A percentile compares a stretch with the other conserved stretches of the same genome.
These are phyloP conservation scores for Crocodylus rhombifer DNA, from an alignment of 2,797 vertebrate species.

Conservation along the genomic window DNA sequence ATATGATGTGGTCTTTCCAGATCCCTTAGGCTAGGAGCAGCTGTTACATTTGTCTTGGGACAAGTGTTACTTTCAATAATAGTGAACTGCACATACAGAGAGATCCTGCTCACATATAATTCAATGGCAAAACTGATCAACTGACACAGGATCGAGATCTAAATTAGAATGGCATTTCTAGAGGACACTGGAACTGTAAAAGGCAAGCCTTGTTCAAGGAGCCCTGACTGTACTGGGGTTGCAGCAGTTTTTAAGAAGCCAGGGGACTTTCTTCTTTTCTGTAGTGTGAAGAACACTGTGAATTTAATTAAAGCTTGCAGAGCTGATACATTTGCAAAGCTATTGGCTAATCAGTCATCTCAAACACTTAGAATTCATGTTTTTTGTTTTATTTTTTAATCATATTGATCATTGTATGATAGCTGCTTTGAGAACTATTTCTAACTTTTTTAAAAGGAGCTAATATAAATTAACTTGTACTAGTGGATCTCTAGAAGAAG, in stretches of 20 bases:
- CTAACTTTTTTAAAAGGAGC: slow-evolving; percentile 40
- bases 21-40: neutral
- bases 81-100: no score
- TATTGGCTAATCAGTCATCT: neutral
- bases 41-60: neutral
- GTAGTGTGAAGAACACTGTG: no score
- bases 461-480: slow-evolving; percentile 49
- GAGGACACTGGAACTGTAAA: neutral
- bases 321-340: neutral
- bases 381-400: neutral
- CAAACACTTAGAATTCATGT: neutral
- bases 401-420: slow-evolving; percentile 28
- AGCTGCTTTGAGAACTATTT: slow-evolving; percentile 62
- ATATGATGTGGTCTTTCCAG: neutral
- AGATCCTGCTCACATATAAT: neutral
- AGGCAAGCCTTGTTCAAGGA: neutral
- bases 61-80: no score
- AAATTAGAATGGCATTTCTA: neutral
- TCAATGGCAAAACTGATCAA: neutral
- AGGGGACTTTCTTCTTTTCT: neutral
- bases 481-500: slow-evolving; percentile 52
- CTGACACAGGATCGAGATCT: neutral
- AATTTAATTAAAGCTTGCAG: neutral
- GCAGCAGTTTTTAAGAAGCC: neutral
- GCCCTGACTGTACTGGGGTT: neutral